These are phyloP conservation scores for Tadarida brasiliensis DNA, from an alignment of 2,797 vertebrate genomes.

Conservation along the genomic window DNA sequence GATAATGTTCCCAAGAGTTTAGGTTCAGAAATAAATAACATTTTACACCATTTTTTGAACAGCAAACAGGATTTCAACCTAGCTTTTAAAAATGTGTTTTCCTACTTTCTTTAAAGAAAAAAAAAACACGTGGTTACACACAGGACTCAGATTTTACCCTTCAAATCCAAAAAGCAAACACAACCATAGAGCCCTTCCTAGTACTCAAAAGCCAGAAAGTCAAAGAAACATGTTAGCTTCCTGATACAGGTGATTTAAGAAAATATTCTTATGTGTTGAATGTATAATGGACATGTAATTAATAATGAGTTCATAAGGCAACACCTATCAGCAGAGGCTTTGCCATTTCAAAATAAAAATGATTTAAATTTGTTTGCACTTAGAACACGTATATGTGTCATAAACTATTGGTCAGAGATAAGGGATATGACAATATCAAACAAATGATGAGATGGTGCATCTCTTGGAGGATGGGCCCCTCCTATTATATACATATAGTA, in stretches of 20 bases:
- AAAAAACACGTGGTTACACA: background rate
- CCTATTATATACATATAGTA: background rate
- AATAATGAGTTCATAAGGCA: background rate
- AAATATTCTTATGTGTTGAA: background rate
- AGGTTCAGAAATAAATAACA: constrained; percentile 8
- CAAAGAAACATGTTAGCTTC: background rate
- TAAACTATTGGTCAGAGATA: background rate
- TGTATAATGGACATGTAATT: background rate
- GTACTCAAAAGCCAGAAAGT: background rate
- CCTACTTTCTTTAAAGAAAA: constrained; percentile 30
- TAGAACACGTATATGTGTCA: background rate
- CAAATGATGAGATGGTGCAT: background rate
- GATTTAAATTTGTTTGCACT: background rate
- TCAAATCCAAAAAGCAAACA: background rate
- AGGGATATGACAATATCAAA: background rate
- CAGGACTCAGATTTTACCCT: background rate
- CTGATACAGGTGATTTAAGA: background rate
- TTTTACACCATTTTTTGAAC: constrained; percentile 50
- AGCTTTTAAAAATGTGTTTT: constrained; percentile 40
- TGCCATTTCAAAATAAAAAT: constrained; percentile 26
- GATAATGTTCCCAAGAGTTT: constrained; percentile 30
- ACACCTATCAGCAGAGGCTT: background rate
- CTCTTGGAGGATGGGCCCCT: background rate
- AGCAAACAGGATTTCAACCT: constrained; percentile 25
- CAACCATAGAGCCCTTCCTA: background rate